Percentiles rank a stretch among this genome's conserved stretches.
Evolutionary conservation across 2,113 vertebrate species (phyloP).

Genomic region (Apus apus): DNA sequence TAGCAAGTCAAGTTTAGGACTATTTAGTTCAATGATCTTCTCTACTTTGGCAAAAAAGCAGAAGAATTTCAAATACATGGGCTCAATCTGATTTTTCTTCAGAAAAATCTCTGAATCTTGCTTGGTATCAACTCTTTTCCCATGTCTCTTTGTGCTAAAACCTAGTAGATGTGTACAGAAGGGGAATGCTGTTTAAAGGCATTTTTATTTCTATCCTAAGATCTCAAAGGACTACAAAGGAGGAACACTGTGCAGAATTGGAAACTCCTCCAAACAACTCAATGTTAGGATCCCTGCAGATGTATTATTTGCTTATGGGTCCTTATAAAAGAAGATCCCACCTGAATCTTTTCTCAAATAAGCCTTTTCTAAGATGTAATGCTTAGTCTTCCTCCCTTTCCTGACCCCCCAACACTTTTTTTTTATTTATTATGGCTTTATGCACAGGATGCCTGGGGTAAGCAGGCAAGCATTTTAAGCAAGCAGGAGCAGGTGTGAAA

Average conservation of each 20-base stretch:
- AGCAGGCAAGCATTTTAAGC: background rate
- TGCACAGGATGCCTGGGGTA: background rate
- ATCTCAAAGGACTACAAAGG: background rate
- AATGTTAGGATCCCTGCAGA: background rate
- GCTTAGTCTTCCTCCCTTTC: background rate
- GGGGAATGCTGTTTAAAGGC: background rate
- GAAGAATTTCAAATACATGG: background rate
- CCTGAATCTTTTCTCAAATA: background rate
- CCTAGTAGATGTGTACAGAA: background rate
- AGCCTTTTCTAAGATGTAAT: background rate
- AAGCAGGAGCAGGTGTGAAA: background rate
- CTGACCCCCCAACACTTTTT: background rate
- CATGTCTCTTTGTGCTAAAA: background rate
- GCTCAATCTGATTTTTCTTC: background rate
- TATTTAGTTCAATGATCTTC: background rate
- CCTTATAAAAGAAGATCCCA: background rate
- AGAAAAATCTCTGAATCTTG: background rate
- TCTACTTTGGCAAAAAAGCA: background rate
- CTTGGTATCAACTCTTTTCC: background rate
- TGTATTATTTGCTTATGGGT: background rate
- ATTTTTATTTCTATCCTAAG: background rate
- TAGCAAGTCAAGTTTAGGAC: background rate
- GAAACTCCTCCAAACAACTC: background rate
- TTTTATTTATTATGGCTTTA: background rate
- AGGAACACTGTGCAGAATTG: background rate